These are phyloP conservation scores for Acanthopagrus latus DNA, from an alignment of 2,797 vertebrate genomes.

Conservation along the genomic window DNA sequence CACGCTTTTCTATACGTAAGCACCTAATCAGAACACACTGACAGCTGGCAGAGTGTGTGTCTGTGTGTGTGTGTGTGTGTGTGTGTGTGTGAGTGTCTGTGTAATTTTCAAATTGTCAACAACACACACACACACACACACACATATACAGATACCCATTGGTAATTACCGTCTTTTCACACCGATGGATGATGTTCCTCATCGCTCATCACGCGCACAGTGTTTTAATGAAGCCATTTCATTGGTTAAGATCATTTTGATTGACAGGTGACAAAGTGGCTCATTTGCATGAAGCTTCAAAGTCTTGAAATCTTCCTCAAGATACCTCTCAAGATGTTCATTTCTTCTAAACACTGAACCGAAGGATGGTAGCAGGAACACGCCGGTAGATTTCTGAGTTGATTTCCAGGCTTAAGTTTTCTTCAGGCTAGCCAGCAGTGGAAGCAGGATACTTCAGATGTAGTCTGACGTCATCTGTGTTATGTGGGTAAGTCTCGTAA, in stretches of 20 bases:
- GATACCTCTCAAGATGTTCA: conserved; percentile 14
- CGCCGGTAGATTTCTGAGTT: not conserved
- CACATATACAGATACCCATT: conserved; percentile 34
- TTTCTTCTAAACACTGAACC: conserved; percentile 1
- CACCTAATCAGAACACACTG: conserved; percentile 70
- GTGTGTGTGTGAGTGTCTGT: conserved; percentile 18
- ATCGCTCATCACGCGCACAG: not conserved
- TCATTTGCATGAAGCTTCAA: conserved; percentile 39
- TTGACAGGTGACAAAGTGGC: conserved; percentile 53
- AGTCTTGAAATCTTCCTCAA: not conserved
- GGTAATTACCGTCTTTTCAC: conserved; percentile 63
- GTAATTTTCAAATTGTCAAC: conserved; percentile 3
- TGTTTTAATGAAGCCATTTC: conserved; percentile 46
- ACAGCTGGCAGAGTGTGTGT: conserved; percentile 68
- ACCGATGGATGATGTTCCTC: conserved; percentile 39
- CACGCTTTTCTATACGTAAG: conserved; percentile 61
- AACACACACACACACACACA: conserved; percentile 17
- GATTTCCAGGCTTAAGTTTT: not conserved
- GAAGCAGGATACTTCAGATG: not conserved
- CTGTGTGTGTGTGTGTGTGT: conserved; percentile 45
- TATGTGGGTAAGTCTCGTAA: not conserved
- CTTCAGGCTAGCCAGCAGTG: too few species aligned
- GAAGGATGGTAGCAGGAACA: not conserved
- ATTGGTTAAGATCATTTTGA: conserved; percentile 58
- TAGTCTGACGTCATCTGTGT: not conserved